Percentiles rank a stretch among this genome's conserved stretches.
These are phyloP conservation scores for Ommatoiulus sabulosus DNA, from an alignment of 2,888 invertebrate genomes.

Conservation along the genomic window DNA sequence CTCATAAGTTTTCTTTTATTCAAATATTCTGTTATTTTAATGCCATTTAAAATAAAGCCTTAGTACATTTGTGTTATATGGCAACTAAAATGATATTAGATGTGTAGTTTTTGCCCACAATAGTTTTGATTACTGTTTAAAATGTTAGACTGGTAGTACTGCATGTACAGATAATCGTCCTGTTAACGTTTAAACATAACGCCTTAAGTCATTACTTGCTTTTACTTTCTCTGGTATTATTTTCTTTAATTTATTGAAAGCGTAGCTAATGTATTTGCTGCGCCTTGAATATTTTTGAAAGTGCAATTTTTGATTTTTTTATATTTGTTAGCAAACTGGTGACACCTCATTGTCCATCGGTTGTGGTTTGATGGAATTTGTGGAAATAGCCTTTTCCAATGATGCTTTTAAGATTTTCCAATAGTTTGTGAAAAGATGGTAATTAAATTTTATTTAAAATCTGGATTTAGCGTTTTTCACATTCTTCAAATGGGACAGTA, in stretches of 20 bases:
- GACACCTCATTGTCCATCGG: not conserved
- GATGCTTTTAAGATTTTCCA: not conserved
- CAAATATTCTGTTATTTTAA: not conserved
- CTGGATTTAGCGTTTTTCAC: not conserved
- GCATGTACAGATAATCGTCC: not conserved
- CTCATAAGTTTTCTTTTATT: not conserved
- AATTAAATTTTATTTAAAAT: constrained; percentile 27
- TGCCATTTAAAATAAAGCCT: not conserved
- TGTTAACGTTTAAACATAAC: not conserved
- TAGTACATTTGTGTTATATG: not conserved
- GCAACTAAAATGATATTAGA: not conserved
- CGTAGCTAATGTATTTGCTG: not conserved
- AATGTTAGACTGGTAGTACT: not conserved
- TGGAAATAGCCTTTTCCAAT: not conserved
- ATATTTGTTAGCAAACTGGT: not conserved
- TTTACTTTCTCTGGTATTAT: not conserved
- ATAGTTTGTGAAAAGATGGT: not conserved
- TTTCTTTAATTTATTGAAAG: constrained; percentile 21
- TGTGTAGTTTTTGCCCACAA: not conserved
- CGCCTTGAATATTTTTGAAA: not conserved
- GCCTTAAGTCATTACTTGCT: not conserved
- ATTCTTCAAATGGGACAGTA: too few species aligned
- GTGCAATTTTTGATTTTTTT: constrained; percentile 21
- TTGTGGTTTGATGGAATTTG: not conserved
- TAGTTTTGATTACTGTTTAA: not conserved